phyloP scores from a whole-genome alignment of 23 tunicate species.

The Trididemnum clinides region DNA sequence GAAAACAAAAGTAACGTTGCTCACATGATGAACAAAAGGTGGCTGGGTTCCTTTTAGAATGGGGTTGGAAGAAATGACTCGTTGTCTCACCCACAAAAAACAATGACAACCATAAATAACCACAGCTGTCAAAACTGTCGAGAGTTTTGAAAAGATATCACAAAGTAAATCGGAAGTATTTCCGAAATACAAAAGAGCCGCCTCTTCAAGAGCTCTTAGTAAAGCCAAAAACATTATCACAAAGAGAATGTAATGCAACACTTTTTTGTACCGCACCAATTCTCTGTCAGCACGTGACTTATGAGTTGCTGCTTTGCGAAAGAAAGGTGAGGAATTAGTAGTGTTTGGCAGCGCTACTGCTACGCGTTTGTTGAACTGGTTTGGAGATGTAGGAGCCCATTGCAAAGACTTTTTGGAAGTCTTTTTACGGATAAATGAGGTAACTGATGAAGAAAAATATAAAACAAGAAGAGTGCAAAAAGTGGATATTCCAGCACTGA shows the following conservation, averaged over 20 bases:
- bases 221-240: constrained; percentile 1
- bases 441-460: too few relatives aligned
- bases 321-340: too few relatives aligned
- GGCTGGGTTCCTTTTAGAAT: constrained; percentile 38
- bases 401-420: too few relatives aligned
- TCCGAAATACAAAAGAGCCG: constrained; percentile 31
- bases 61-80: constrained; percentile 64
- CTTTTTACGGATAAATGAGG: too few relatives aligned
- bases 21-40: constrained; percentile 28
- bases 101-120: constrained; percentile 58
- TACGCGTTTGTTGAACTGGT: too few relatives aligned
- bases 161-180: constrained; percentile 46
- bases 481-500: too few relatives aligned
- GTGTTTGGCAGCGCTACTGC: too few relatives aligned
- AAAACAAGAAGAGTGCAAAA: too few relatives aligned
- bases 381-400: too few relatives aligned
- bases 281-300: too few relatives aligned
- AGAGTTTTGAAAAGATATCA: constrained; percentile 32
- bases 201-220: constrained; percentile 35
- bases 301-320: too few relatives aligned
- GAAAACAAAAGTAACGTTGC: constrained; percentile 39
- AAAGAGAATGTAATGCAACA: constrained; percentile 36
- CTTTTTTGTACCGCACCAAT: too few relatives aligned
- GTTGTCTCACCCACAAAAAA: constrained; percentile 72
- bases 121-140: constrained; percentile 51